Evolutionary conservation across 2,797 vertebrate species (phyloP).

Genomic region (Tamandua tetradactyla): DNA sequence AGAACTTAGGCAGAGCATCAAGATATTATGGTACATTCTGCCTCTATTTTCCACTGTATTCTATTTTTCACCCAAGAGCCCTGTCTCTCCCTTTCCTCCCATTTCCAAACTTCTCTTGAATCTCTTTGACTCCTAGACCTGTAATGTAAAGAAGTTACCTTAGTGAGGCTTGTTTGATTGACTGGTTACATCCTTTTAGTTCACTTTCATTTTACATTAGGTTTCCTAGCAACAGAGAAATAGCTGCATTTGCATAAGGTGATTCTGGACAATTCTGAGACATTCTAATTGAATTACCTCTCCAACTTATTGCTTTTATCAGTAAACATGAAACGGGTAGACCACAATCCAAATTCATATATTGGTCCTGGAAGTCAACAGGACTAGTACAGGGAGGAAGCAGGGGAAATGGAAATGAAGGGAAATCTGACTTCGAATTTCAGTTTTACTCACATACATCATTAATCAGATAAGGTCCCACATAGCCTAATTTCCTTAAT

Average conservation of each 20-base stretch:
- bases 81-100: neutral
- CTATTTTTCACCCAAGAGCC: neutral
- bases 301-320: neutral
- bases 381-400: neutral
- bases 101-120: neutral
- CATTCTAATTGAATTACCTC: neutral
- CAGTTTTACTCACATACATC: neutral
- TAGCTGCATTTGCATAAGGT: neutral
- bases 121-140: neutral
- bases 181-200: neutral
- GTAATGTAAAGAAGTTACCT: neutral
- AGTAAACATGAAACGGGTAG: neutral
- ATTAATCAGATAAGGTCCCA: neutral
- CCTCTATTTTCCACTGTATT: neutral
- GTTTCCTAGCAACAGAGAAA: neutral
- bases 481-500: neutral
- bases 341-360: neutral
- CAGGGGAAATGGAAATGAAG: neutral
- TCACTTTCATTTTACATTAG: neutral
- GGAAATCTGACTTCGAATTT: constrained; percentile 32
- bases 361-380: neutral
- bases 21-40: neutral
- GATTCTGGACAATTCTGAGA: neutral
- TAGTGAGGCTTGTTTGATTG: neutral
- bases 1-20: neutral